A percentile compares a stretch with the other conserved stretches of the same genome.
phyloP scores from a whole-genome alignment of 2,888 invertebrate genomes.

The Lasiommata megera region DNA sequence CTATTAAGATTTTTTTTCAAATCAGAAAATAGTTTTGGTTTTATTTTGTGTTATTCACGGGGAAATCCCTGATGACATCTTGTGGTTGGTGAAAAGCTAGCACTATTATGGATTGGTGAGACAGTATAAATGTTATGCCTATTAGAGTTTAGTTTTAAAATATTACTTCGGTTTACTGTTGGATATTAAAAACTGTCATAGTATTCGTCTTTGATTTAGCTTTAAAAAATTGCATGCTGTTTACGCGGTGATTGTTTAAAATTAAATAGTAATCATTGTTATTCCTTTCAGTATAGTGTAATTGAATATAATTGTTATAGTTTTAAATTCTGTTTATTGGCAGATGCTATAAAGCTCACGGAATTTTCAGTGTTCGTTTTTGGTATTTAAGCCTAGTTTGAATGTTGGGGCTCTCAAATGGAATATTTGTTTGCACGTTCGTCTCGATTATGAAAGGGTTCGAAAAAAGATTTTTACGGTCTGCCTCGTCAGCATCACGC shows the following conservation, averaged over 20 bases:
- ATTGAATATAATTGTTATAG: neutral
- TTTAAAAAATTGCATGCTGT: neutral
- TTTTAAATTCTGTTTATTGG: neutral
- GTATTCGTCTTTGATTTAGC: neutral
- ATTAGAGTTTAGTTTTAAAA: neutral
- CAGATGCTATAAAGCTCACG: neutral
- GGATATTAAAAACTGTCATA: neutral
- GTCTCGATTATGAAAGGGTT: neutral
- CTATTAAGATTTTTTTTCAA: slow-evolving; percentile 6
- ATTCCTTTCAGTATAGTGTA: no score
- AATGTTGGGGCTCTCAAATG: neutral
- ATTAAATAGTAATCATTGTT: no score
- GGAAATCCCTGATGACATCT: neutral
- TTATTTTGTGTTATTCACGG: neutral
- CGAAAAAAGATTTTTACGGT: slow-evolving; percentile 5
- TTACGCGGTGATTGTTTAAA: no score
- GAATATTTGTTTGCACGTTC: neutral
- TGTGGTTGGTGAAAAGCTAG: neutral
- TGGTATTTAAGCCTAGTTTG: neutral
- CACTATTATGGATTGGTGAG: slow-evolving; percentile 19
- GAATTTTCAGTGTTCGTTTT: neutral
- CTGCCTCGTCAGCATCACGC: slow-evolving; percentile 46
- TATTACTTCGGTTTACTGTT: neutral
- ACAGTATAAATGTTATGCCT: neutral
- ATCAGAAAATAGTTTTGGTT: neutral